Evolutionary conservation across 1,140 invertebrate species (phyloP), one percentile per base, ranked within the genome.

Genomic region (Drosophila sturtevanti): DNA sequence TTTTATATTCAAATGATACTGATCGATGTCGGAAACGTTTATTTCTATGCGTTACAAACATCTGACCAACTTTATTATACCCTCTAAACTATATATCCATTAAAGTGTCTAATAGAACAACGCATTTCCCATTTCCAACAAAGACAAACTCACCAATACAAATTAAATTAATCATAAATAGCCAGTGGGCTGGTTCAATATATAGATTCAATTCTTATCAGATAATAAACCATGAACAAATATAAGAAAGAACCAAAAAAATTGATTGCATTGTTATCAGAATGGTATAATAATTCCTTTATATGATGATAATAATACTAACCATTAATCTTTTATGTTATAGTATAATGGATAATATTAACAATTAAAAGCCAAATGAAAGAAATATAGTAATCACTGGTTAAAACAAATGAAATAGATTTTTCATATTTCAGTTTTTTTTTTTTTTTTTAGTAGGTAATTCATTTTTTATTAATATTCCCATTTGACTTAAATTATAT

Each of bases 401-500:
- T 16, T 10, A 16, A 54, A 11, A 24, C 1, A 54, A 35, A 60
- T 11, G 6, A 24, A 60, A 21, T 10, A 4, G 10, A 11, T 31
- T 52, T 51, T 63, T 16, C 4, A 51, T 86, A 81, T 75, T 87
- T 79, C 75, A 31, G 27, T 31, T 31, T 31, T 31, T 31, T 31
- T 31, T 31, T 31, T 31, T 31, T 6, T 74, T 81, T 48, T 48
- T 48, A 48, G 41, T 48, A 48, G 86, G 70, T 81, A 81, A 87
- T 85, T 73, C 41, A 44, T 48, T 18, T 44, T 44, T 86, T 87
- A 86, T 86, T 86, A 89, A 86, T 87, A 89, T 87, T 86, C 79
- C 82, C 82, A 72, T 87, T 86, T 79, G 71, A 86, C 82, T 86
- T 86, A 86, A 79, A 69, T 60, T 86, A 87, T 58, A 82, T 76